Base-by-base conservation (phyloP, 2,888 invertebrate genomes). In the Eristalis pertinax region DNA sequence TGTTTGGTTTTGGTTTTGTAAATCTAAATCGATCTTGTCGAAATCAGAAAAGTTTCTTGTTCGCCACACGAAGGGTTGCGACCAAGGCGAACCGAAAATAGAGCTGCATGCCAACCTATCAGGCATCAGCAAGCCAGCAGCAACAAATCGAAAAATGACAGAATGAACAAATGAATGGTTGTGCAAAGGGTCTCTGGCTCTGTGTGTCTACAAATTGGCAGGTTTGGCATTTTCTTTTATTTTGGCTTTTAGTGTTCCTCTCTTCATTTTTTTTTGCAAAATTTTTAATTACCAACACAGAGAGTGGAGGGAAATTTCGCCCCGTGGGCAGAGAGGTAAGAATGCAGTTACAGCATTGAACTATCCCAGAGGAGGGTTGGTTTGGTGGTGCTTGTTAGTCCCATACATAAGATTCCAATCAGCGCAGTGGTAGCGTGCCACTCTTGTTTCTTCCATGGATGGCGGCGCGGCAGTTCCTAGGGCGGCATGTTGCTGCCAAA, bases 141-240 rank as follows among this genome's bases (percentile, higher is more conserved):
- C 32, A 50, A 69, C 32, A 74, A 60, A 26, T 60, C 50, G 32
- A 86, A 77, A 74, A 75, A 84, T 84, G 87, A 78, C 86, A 86
- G 65, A 79, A 79, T 22, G 69, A 77, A 77, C 67, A 63, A 78
- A 78, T 69, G 76, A 76, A 29, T 68, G 67, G 43, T 56, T 56
- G 69, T 41, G 38, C n/a, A n/a, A 43, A 43, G n/a, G n/a, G 15
- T 32, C 7, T 32, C 8, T 32, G 32, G 8, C 4, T 32, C 15
- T 75, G 60, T 72, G n/a, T 72, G 74, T 65, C 50, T 84, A 73
- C 73, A 78, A 82, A 83, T 86, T 86, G 83, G 86, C 86, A 86
- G 86, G 86, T 83, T 67, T 62, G 63, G 50, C 43, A n/a, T 43
- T 43, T 43, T 43, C 73, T 68, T 75, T 67, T 70, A 8, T 7